These are phyloP conservation scores for Machaerirhynchus nigripectus DNA, from an alignment of 2,113 vertebrate species.

Conservation along the genomic window DNA sequence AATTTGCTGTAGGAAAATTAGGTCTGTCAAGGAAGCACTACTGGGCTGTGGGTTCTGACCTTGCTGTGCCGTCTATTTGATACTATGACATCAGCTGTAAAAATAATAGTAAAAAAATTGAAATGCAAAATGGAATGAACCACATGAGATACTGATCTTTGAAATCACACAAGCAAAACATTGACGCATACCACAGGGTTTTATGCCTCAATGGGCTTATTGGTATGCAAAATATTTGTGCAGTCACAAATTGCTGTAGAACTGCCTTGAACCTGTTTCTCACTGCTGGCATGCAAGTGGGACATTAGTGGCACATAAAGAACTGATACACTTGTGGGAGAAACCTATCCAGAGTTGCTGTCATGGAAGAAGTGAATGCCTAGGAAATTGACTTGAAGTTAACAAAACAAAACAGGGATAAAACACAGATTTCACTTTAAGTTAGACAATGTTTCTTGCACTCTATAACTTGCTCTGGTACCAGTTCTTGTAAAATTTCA, in stretches of 20 bases:
- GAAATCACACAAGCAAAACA: background rate
- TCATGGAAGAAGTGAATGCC: background rate
- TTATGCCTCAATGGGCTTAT: background rate
- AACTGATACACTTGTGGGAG: background rate
- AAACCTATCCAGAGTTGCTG: background rate
- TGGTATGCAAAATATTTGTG: background rate
- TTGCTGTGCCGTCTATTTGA: background rate
- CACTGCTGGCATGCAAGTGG: background rate
- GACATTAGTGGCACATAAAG: background rate
- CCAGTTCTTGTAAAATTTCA: background rate
- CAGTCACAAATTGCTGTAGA: background rate
- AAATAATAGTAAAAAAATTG: background rate
- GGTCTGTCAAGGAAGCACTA: background rate
- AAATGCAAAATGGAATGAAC: background rate
- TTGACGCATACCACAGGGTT: background rate
- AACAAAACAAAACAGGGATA: constrained; percentile 1
- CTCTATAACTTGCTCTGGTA: background rate
- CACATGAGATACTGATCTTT: background rate
- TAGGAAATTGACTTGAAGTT: constrained; percentile 39
- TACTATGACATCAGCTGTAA: background rate
- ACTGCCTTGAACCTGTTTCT: background rate
- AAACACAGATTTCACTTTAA: constrained; percentile 29
- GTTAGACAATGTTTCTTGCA: background rate
- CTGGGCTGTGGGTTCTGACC: background rate
- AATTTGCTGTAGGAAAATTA: background rate